Base-by-base conservation (phyloP, 2,888 invertebrate species). In the Cheilosia scutellata region DNA sequence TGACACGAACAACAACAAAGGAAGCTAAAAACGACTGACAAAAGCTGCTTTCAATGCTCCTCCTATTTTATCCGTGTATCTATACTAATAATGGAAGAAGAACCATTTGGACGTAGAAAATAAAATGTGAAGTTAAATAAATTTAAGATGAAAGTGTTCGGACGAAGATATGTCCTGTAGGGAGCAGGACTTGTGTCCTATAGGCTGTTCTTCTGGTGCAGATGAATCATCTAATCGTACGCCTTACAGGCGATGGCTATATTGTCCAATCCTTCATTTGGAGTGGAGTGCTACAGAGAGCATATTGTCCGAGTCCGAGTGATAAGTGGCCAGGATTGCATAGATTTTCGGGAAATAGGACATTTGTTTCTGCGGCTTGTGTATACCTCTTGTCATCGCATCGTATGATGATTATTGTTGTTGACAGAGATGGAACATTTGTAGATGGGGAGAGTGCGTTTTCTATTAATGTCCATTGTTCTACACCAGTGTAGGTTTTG, bases 181-280 rank as follows among this genome's bases (percentile, higher is more conserved):
- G 7, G 0, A 16, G 20, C 42, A n/a, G 13, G 9, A 13, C 5
- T n/a, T 65, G 65, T 37, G 49, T 40, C 37, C 37, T 40, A 42
- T 42, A 20, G 20, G 37, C 20, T 40, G 9, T 40, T 29, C n/a
- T 5, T 16, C 31, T 47, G 31, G 42, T 20, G 42, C 7, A 66
- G 4, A 44, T 29, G 51, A 53, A 44, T 68, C 53, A 77, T 77
- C 44, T 62, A 42, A 77, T 58, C 60, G 49, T 29, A 51, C 51
- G 60, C 11, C 66, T 53, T 47, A 60, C 20, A 60, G 42, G 4
- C 58, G 40, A 51, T 66, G 31, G 57, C 16, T 47, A 47, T 29
- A 6, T 27, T 44, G 31, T 31, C 5, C 2, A 40, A n/a, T 40
- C 20, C 20, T 13, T 60, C 31, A 9, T 55, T 44, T 9, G 37